Conservation (phyloP, 2,113 vertebrate species). For the Calypte anna region DNA sequence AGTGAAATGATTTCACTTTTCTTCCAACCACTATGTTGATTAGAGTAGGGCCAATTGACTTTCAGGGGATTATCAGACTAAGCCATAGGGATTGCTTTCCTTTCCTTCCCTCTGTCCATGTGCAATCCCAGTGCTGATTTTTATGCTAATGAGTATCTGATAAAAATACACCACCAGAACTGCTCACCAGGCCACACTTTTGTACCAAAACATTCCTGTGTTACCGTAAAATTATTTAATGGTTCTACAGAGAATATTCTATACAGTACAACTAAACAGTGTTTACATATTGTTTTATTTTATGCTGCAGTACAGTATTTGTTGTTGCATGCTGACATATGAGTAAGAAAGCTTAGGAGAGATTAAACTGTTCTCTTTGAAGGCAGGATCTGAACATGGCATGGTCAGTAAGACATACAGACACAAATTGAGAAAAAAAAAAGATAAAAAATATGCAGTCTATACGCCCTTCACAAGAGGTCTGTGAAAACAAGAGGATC, state of each 20-base stretch:
- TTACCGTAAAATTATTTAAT: neutral
- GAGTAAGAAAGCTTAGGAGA: neutral
- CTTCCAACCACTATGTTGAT: constrained; percentile 40
- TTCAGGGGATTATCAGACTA: constrained; percentile 66
- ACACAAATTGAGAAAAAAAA: no score
- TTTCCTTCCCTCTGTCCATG: constrained; percentile 25
- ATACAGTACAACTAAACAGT: neutral
- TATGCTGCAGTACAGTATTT: neutral
- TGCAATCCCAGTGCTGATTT: neutral
- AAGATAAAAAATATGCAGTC: rapidly evolving
- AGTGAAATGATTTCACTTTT: constrained; percentile 62
- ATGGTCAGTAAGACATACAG: neutral
- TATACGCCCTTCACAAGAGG: neutral
- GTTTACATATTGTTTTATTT: neutral
- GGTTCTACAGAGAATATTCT: neutral
- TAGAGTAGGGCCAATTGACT: constrained; percentile 64
- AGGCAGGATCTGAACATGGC: no score
- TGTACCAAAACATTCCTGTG: neutral
- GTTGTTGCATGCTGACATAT: rapidly evolving
- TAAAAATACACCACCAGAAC: neutral
- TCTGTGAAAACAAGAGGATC: neutral
- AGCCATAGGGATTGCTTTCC: constrained; percentile 44
- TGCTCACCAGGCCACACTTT: rapidly evolving
- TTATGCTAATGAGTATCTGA: neutral
- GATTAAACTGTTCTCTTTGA: neutral